Conservation (phyloP, 1,140 invertebrate species). For the Drosophila albomicans region DNA sequence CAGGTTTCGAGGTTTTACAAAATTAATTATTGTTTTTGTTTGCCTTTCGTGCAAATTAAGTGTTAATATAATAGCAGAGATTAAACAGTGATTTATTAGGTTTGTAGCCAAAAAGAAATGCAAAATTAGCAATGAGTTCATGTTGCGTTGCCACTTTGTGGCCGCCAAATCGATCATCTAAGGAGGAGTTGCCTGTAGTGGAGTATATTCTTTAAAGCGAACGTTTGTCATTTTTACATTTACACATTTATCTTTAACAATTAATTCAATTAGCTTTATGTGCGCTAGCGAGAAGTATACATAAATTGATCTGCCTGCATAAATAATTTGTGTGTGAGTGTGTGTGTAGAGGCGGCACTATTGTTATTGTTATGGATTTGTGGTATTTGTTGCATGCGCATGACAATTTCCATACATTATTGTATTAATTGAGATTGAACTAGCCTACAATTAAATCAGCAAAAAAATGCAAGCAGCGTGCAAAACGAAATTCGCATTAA, state of each 20-base stretch:
- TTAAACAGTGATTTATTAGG: conserved; percentile 22
- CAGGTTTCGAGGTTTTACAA: conserved; percentile 60
- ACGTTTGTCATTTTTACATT: conserved; percentile 40
- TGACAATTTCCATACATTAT: conserved; percentile 46
- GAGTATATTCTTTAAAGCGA: conserved; percentile 18
- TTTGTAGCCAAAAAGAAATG: conserved; percentile 32
- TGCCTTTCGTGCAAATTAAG: conserved; percentile 35
- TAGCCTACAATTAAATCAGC: conserved; percentile 78
- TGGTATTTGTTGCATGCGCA: conserved; percentile 56
- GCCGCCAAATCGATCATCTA: conserved; percentile 11
- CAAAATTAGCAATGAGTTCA: conserved; percentile 12
- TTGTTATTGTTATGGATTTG: conserved; percentile 67
- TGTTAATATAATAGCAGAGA: conserved; percentile 40
- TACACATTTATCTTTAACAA: conserved; percentile 61
- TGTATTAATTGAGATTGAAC: conserved; percentile 67
- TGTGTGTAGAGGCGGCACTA: conserved; percentile 72
- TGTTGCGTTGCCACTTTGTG: conserved; percentile 37
- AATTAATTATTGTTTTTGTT: conserved; percentile 59
- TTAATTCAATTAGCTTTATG: conserved; percentile 55
- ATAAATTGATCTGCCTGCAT: conserved; percentile 77
- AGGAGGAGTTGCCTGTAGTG: not conserved
- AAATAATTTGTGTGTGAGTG: conserved; percentile 49
- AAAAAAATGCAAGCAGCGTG: conserved; percentile 53
- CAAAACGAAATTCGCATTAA: conserved; percentile 32
- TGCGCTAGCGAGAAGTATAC: conserved; percentile 56